Conservation (phyloP, 2,113 vertebrate species). For the Maccullochella peelii region DNA sequence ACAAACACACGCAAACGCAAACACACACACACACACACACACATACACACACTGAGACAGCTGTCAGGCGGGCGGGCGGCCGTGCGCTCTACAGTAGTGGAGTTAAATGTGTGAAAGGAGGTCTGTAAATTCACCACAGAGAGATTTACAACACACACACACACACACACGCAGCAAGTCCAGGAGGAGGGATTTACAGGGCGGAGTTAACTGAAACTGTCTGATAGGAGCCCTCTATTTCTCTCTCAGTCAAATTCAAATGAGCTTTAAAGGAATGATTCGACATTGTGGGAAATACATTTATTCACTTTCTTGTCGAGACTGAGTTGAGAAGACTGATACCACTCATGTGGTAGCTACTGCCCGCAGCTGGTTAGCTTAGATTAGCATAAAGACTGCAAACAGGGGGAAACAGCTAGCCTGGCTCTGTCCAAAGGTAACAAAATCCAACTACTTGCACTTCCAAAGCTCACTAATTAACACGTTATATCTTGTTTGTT, state of each 20-base stretch:
- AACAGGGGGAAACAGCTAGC: no score
- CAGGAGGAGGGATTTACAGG: slow-evolving; percentile 32
- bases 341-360: no score
- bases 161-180: slow-evolving; percentile 18
- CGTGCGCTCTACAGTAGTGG: slow-evolving; percentile 36
- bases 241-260: slow-evolving; percentile 1
- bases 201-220: slow-evolving; percentile 22
- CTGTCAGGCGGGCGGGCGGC: slow-evolving; percentile 52
- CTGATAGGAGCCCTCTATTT: slow-evolving; percentile 13
- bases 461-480: neutral
- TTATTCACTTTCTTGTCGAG: neutral
- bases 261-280: slow-evolving; percentile 14
- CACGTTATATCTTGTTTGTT: no score
- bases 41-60: slow-evolving; percentile 36
- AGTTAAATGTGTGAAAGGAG: slow-evolving; percentile 63
- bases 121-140: slow-evolving; percentile 54
- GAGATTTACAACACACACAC: slow-evolving; percentile 37
- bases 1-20: slow-evolving; percentile 16
- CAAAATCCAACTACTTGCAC: neutral
- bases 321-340: neutral
- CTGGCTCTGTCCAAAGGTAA: neutral
- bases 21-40: neutral
- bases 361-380: neutral
- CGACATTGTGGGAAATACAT: neutral
- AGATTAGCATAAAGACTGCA: neutral